A percentile compares a stretch with the other conserved stretches of the same genome.
phyloP scores from a whole-genome alignment of 2,797 vertebrate species.

The Megalops cyprinoides region DNA sequence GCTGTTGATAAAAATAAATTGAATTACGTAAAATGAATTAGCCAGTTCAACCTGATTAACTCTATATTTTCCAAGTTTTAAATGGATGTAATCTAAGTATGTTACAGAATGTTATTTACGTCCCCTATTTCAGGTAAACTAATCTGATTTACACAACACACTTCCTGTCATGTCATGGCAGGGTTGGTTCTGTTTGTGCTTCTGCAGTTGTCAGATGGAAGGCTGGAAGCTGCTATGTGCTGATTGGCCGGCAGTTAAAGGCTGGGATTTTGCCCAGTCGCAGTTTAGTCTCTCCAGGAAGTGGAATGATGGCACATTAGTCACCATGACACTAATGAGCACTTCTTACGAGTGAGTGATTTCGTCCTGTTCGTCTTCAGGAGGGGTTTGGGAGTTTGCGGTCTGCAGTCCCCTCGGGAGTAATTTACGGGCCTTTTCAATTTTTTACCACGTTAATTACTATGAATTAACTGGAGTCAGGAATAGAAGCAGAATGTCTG shows the following conservation, averaged over 20 bases:
- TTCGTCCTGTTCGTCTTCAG: slow-evolving; percentile 54
- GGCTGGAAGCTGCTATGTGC: slow-evolving; percentile 6
- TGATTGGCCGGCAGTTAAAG: neutral
- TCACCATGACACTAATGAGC: slow-evolving; percentile 50
- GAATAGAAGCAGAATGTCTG: slow-evolving; percentile 49
- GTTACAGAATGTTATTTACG: too few species aligned
- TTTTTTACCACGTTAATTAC: slow-evolving; percentile 55
- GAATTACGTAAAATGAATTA: too few species aligned
- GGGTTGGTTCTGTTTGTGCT: neutral
- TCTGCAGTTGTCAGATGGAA: too few species aligned
- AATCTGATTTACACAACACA: too few species aligned
- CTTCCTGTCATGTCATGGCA: neutral
- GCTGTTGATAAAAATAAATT: too few species aligned
- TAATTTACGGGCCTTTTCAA: slow-evolving; percentile 52
- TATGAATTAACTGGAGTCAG: slow-evolving; percentile 50
- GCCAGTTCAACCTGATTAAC: too few species aligned
- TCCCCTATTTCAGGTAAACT: too few species aligned
- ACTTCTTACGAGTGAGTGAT: slow-evolving; percentile 40
- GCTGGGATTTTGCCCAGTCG: neutral
- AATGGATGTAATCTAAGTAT: too few species aligned
- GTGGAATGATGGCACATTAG: slow-evolving; percentile 39
- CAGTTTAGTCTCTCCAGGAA: slow-evolving; percentile 3
- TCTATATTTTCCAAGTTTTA: too few species aligned
- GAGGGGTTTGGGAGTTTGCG: slow-evolving; percentile 42
- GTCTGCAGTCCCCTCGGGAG: slow-evolving; percentile 52